Percentiles rank a stretch among this genome's conserved stretches.
Conservation (phyloP, 2,113 vertebrate genomes). For the Vidua chalybeata region DNA sequence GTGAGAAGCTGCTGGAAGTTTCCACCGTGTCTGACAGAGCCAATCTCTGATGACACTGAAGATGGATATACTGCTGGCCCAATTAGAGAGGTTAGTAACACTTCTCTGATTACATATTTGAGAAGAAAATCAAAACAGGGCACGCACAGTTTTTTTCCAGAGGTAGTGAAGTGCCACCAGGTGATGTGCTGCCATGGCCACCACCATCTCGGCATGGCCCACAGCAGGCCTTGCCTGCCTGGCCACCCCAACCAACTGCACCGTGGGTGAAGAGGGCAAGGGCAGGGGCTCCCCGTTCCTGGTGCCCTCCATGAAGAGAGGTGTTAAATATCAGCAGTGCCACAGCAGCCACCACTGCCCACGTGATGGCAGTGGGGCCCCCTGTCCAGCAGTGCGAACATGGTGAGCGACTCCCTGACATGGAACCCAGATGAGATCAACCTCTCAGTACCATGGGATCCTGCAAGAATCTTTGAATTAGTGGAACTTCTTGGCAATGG, state of each 20-base stretch:
- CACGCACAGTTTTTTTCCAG: neutral
- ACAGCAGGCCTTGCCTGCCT: neutral
- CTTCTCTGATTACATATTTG: neutral
- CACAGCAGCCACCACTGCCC: rapidly evolving
- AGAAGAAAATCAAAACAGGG: neutral
- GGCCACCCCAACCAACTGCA: neutral
- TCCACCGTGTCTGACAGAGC: neutral
- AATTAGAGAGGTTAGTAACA: neutral
- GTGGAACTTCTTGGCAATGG: neutral
- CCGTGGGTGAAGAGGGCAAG: too few relatives aligned
- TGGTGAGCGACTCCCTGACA: rapidly evolving
- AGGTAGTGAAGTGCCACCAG: neutral
- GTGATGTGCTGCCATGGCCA: neutral
- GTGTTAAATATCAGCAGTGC: rapidly evolving
- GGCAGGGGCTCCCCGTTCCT: neutral
- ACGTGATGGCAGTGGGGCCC: rapidly evolving
- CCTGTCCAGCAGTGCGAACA: neutral
- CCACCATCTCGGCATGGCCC: neutral
- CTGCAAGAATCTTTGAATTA: neutral
- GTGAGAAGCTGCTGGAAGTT: neutral
- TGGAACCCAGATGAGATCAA: too few relatives aligned
- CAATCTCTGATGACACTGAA: neutral
- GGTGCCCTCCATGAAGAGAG: neutral
- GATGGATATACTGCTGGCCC: neutral
- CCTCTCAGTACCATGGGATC: neutral